Conservation (phyloP, 2,113 vertebrate species). For the Hemichromis elongatus region DNA sequence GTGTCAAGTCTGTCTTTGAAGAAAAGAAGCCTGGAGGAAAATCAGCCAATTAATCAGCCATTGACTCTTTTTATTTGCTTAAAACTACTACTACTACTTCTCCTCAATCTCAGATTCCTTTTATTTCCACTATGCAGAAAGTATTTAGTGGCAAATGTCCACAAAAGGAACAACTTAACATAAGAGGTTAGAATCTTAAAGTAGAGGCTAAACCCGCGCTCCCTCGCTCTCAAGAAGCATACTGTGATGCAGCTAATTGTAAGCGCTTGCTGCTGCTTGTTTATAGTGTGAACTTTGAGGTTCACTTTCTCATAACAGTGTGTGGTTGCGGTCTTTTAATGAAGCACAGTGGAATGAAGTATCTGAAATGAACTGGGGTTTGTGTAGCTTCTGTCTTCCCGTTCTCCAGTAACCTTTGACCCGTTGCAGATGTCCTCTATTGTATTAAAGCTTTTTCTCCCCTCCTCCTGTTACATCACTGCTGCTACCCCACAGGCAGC, state of each 20-base stretch:
- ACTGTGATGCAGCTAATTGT: not conserved
- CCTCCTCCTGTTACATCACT: slow-evolving; percentile 59
- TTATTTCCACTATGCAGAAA: not conserved
- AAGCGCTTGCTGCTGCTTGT: not conserved
- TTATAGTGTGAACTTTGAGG: not conserved
- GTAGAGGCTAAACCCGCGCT: not conserved
- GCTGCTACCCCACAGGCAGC: slow-evolving; percentile 48
- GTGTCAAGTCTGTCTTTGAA: not conserved
- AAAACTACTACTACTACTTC: not conserved
- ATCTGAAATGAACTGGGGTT: not conserved
- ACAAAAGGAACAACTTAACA: not conserved
- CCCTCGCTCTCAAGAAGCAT: not conserved
- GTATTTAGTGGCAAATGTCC: not conserved
- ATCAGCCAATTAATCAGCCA: not conserved
- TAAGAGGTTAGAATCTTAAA: not conserved
- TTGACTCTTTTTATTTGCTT: not conserved
- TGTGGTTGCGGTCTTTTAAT: not conserved
- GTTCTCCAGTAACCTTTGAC: slow-evolving; percentile 41
- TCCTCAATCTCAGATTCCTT: not conserved
- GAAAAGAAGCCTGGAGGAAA: not conserved
- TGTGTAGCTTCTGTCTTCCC: not conserved
- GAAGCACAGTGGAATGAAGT: not conserved
- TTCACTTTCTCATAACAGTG: not conserved
- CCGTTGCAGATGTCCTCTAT: slow-evolving; percentile 55
- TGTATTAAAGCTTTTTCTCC: slow-evolving; percentile 30